phyloP scores from a whole-genome alignment of 2,888 invertebrate genomes.

The Cotesia congregata region DNA sequence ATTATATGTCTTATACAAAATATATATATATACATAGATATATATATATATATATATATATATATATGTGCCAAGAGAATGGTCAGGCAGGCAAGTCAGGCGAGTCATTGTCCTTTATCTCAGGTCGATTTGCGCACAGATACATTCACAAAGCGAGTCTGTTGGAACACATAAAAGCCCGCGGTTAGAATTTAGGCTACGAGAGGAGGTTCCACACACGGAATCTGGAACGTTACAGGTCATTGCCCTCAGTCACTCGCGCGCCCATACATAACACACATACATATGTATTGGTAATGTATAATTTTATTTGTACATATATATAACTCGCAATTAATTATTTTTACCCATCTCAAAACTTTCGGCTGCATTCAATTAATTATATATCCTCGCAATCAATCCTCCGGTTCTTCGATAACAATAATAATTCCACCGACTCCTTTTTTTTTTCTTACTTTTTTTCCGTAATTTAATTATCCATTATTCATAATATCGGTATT shows the following conservation, averaged over 20 bases:
- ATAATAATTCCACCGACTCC: neutral
- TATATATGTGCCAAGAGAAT: neutral
- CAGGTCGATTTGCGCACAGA: conserved; percentile 16
- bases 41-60: neutral
- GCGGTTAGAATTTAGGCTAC: conserved; percentile 69
- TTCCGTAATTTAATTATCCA: neutral
- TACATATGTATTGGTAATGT: conserved; percentile 18
- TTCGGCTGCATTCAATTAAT: neutral
- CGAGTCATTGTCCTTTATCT: conserved; percentile 8
- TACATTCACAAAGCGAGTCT: neutral
- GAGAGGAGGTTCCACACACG: conserved; percentile 61
- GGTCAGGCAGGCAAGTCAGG: neutral
- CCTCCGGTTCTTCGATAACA: neutral
- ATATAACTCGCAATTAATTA: neutral
- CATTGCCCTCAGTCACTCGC: conserved; percentile 55
- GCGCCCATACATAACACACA: conserved; percentile 6
- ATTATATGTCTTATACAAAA: neutral
- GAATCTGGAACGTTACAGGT: conserved; percentile 68
- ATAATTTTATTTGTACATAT: conserved; percentile 12
- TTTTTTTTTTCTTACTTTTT: neutral
- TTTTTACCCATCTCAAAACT: conserved; percentile 1
- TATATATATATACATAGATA: neutral
- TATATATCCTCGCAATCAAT: neutral
- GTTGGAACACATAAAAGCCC: conserved; percentile 52
- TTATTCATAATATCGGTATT: neutral